These are phyloP conservation scores for Megalurothrips usitatus DNA, from an alignment of 2,888 invertebrate species.

Conservation along the genomic window DNA sequence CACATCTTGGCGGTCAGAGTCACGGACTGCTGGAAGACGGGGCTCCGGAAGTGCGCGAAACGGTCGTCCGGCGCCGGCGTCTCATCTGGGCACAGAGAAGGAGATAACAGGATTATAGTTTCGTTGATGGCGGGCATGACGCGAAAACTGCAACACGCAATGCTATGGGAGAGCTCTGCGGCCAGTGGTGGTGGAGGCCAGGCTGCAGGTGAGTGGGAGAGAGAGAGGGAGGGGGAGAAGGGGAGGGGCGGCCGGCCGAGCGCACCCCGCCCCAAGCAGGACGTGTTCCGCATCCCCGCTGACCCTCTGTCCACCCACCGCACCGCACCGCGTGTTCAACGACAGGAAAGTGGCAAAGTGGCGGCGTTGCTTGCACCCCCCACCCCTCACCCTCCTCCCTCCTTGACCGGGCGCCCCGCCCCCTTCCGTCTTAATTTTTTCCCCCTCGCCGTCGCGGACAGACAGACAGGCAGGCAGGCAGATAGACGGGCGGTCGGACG, in stretches of 20 bases:
- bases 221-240: no score
- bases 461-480: not conserved
- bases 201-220: no score
- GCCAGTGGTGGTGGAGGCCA: no score
- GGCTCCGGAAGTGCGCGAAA: constrained; percentile 39
- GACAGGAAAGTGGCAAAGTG: not conserved
- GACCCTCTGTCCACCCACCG: not conserved
- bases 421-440: not conserved
- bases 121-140: no score
- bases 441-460: not conserved
- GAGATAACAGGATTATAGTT: no score
- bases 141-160: no score
- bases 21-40: constrained; percentile 51
- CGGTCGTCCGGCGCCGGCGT: constrained; percentile 37
- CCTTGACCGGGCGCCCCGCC: not conserved
- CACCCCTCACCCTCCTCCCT: not conserved
- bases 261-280: not conserved
- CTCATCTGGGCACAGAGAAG: constrained; percentile 36
- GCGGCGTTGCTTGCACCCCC: not conserved
- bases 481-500: no score
- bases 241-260: not conserved
- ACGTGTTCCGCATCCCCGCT: not conserved
- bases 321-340: not conserved
- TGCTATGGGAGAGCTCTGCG: no score
- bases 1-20: constrained; percentile 54